Conservation (phyloP, 1,140 invertebrate species). For the Solenopsis invicta region DNA sequence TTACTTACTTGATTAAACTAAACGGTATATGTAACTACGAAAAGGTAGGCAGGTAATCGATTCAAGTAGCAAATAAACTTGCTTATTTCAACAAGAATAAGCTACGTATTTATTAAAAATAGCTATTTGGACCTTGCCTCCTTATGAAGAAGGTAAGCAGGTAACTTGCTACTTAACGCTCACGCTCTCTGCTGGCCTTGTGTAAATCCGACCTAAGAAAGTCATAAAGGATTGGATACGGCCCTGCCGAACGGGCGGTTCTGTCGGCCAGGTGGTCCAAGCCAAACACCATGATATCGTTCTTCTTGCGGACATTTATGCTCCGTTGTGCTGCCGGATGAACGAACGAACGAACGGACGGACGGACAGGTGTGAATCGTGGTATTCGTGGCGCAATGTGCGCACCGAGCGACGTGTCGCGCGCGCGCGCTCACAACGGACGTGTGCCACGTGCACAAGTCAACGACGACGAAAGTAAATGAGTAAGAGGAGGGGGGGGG, state of each 20-base stretch:
- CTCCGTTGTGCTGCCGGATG: conserved; percentile 34
- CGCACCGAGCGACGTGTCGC: conserved; percentile 59
- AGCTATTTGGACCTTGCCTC: not conserved
- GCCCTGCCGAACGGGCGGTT: conserved; percentile 37
- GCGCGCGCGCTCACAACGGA: conserved; percentile 59
- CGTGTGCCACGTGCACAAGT: conserved; percentile 50
- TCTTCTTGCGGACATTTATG: conserved; percentile 63
- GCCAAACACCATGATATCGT: conserved; percentile 53
- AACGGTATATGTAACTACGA: not conserved
- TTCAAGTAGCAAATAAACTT: not conserved
- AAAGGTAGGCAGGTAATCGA: not conserved
- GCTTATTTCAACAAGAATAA: conserved; percentile 39
- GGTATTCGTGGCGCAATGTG: conserved; percentile 62
- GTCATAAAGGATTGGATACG: conserved; percentile 18
- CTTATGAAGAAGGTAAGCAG: not conserved
- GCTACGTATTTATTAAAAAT: not conserved
- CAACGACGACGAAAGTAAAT: not conserved
- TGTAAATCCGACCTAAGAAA: conserved; percentile 11
- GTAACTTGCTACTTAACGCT: conserved; percentile 14
- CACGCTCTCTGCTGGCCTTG: not conserved
- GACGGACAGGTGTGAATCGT: conserved; percentile 57
- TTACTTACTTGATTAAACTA: not conserved
- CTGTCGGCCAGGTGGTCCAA: conserved; percentile 60
- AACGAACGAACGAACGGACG: conserved; percentile 34
- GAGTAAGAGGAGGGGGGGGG: not conserved